Evolutionary conservation across 53 echinoderm and acorn worm genomes (phyloP).

Genomic region (Crossaster papposus): DNA sequence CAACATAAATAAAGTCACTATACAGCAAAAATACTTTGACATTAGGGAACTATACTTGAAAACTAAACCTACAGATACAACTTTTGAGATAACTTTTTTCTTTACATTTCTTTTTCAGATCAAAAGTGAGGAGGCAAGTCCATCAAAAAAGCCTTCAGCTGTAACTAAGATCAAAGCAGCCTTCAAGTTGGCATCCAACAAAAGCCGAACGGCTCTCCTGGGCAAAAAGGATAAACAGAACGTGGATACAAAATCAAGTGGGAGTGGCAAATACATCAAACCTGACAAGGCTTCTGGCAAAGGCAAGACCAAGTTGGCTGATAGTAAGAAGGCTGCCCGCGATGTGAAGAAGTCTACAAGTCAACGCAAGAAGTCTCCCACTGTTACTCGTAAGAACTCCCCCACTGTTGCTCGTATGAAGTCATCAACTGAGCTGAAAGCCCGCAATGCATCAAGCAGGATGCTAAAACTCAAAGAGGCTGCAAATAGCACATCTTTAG

Average conservation of each 20-base stretch:
- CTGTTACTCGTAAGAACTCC: slow-evolving; percentile 7
- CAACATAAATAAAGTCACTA: too few species aligned
- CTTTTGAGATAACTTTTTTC: background rate
- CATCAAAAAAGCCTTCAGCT: slow-evolving; percentile 21
- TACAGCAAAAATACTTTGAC: too few species aligned
- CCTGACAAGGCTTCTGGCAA: background rate
- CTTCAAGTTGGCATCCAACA: slow-evolving; percentile 31
- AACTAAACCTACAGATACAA: background rate
- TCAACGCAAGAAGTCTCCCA: slow-evolving; percentile 16
- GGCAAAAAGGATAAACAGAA: slow-evolving; percentile 17
- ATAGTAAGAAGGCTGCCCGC: slow-evolving; percentile 14
- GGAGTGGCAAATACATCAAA: slow-evolving; percentile 9
- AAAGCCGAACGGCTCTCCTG: slow-evolving; percentile 17
- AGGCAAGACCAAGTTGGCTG: slow-evolving; percentile 10
- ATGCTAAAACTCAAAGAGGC: slow-evolving; percentile 27
- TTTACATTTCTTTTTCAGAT: slow-evolving; percentile 3
- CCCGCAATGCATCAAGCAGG: slow-evolving; percentile 21
- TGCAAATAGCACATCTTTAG: background rate
- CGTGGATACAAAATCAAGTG: slow-evolving; percentile 3
- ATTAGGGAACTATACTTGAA: background rate
- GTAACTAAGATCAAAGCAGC: slow-evolving; percentile 26
- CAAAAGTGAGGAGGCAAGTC: background rate
- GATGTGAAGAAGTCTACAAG: background rate
- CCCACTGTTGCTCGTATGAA: too few species aligned
- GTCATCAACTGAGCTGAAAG: slow-evolving; percentile 22